A percentile compares a stretch with the other conserved stretches of the same genome.
Evolutionary conservation across 2,113 vertebrate genomes (phyloP).

Genomic region (Caranx ignobilis): DNA sequence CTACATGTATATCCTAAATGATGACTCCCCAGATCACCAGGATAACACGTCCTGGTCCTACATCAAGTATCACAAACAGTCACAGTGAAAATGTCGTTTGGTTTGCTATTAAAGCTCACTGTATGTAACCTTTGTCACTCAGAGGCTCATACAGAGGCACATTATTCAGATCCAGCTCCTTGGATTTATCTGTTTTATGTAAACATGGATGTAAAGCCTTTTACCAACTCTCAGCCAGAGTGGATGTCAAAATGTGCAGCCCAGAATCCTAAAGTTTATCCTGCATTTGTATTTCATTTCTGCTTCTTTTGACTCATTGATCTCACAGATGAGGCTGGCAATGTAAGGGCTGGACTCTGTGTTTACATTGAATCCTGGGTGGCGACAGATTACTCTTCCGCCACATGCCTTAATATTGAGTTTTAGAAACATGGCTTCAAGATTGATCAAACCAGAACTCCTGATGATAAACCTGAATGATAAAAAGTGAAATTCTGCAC

Average conservation of each 20-base stretch:
- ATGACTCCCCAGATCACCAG: conserved; percentile 29
- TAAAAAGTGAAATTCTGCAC: not conserved
- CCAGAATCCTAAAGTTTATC: not conserved
- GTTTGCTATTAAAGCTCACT: not conserved
- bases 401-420: conserved; percentile 29
- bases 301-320: not conserved
- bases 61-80: conserved; percentile 10
- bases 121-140: not conserved
- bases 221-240: not conserved
- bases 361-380: not conserved
- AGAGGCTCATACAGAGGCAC: not conserved
- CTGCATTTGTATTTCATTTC: not conserved
- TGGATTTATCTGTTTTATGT: conserved; percentile 25
- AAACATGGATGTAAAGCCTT: conserved; percentile 7
- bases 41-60: conserved; percentile 12
- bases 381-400: not conserved
- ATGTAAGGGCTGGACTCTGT: not conserved
- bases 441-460: not conserved
- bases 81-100: conserved; percentile 16
- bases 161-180: conserved; percentile 18
- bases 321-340: not conserved
- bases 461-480: not conserved
- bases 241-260: not conserved
- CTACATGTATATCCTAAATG: conserved; percentile 6
- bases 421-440: conserved; percentile 21